Evolutionary conservation across 1,140 invertebrate genomes (phyloP).

Genomic region (Cherax destructor): DNA sequence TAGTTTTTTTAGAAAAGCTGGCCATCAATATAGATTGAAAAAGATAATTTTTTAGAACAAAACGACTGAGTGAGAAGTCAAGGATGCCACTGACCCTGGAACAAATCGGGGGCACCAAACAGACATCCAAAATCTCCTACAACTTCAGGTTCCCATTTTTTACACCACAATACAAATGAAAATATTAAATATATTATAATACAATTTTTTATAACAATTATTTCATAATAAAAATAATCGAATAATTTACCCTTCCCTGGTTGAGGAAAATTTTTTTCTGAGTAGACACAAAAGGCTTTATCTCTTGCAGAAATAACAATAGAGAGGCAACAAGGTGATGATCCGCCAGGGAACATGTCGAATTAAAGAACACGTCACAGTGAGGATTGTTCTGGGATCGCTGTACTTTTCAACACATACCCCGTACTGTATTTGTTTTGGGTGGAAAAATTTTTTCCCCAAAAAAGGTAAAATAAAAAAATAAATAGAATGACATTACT

Average conservation of each 20-base stretch:
- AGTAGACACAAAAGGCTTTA: conserved; percentile 95
- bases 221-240: neutral
- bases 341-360: conserved; percentile 85
- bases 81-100: conserved; percentile 96
- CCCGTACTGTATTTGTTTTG: conserved; percentile 95
- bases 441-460: conserved; percentile 96
- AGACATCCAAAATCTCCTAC: conserved; percentile 82
- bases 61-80: conserved; percentile 93
- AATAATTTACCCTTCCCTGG: conserved; percentile 73
- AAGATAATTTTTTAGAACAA: conserved; percentile 95
- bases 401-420: conserved; percentile 98
- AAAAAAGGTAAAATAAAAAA: neutral
- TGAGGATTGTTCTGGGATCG: conserved; percentile 91
- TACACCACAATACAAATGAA: conserved; percentile 77
- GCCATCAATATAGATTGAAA: conserved; percentile 94
- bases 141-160: conserved; percentile 93
- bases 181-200: conserved; percentile 1
- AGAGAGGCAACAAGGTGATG: conserved; percentile 90
- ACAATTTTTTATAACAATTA: neutral
- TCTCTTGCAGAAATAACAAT: conserved; percentile 92
- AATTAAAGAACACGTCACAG: conserved; percentile 91
- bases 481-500: neutral
- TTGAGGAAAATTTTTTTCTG: conserved; percentile 94
- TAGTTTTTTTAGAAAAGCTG: conserved; percentile 81
- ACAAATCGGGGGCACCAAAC: conserved; percentile 96